Conservation (phyloP, 2,113 vertebrate genomes). For the Calidris pygmaea region DNA sequence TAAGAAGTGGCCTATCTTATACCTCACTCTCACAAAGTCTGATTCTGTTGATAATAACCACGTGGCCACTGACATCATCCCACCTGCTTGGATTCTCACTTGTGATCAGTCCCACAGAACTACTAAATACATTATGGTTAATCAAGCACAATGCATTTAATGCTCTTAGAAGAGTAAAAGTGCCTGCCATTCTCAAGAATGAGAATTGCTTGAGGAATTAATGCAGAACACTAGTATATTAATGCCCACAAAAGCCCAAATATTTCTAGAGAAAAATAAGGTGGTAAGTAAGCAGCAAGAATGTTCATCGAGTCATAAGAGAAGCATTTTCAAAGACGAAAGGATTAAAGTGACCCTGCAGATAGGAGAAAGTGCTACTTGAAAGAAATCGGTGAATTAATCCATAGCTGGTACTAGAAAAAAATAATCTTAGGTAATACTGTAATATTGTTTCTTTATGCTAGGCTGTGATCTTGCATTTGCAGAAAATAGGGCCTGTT, state of each 20-base stretch:
- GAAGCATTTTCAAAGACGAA: neutral
- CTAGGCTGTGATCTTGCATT: neutral
- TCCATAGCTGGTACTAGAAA: neutral
- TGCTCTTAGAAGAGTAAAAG: neutral
- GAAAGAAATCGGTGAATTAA: neutral
- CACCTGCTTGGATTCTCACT: neutral
- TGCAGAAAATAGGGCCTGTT: neutral
- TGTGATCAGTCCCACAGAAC: neutral
- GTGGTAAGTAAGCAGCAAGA: neutral
- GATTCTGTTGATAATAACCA: neutral
- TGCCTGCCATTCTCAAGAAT: neutral
- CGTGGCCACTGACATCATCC: neutral
- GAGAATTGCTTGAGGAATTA: neutral
- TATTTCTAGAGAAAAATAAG: neutral
- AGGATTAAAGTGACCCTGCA: neutral
- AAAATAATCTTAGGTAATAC: neutral
- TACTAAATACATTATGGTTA: neutral
- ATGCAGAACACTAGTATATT: neutral
- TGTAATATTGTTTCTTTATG: neutral
- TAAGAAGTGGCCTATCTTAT: neutral
- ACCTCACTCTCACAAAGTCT: neutral
- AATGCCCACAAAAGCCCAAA: neutral
- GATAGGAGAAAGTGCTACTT: neutral
- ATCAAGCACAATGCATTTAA: neutral
- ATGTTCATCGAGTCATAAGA: neutral